phyloP scores from a whole-genome alignment of 2,113 vertebrate genomes.

The Gnathonemus longibarbis region DNA sequence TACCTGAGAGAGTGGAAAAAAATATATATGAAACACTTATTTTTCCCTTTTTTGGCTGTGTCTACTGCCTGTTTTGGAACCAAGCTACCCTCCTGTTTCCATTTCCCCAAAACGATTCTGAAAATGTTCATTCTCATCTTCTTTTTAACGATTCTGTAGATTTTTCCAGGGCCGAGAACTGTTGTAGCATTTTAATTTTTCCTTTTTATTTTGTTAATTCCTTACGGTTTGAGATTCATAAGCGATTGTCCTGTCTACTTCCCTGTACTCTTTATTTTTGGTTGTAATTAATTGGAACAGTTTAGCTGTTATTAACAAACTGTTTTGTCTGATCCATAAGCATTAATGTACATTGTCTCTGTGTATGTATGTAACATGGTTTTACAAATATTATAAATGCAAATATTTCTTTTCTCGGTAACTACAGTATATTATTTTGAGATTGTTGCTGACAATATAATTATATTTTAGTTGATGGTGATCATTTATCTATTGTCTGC shows the following conservation, averaged over 20 bases:
- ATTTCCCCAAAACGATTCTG: neutral
- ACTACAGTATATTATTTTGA: conserved; percentile 50
- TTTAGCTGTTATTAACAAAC: conserved; percentile 27
- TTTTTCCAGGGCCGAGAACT: conserved; percentile 51
- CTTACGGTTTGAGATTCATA: conserved; percentile 31
- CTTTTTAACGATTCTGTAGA: conserved; percentile 38
- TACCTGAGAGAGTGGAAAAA: neutral
- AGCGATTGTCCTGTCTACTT: conserved; percentile 29
- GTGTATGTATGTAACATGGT: conserved; percentile 37
- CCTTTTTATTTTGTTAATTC: neutral
- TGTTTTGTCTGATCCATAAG: conserved; percentile 2
- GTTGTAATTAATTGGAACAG: conserved; percentile 11
- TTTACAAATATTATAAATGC: conserved; percentile 43
- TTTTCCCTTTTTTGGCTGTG: conserved; percentile 18
- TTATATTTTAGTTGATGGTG: conserved; percentile 55
- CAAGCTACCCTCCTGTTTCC: neutral
- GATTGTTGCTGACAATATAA: conserved; percentile 53
- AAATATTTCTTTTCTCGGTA: conserved; percentile 38
- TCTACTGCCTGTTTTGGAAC: conserved; percentile 42
- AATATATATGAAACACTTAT: neutral
- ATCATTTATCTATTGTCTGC: conserved; percentile 50
- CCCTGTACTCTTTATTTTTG: conserved; percentile 39
- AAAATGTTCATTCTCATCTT: conserved; percentile 32
- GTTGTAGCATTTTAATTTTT: conserved; percentile 36
- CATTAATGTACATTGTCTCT: conserved; percentile 17